Percentiles rank a stretch among this genome's conserved stretches.
Evolutionary conservation across 2,797 vertebrate species (phyloP).

Genomic region (Pygocentrus nattereri): DNA sequence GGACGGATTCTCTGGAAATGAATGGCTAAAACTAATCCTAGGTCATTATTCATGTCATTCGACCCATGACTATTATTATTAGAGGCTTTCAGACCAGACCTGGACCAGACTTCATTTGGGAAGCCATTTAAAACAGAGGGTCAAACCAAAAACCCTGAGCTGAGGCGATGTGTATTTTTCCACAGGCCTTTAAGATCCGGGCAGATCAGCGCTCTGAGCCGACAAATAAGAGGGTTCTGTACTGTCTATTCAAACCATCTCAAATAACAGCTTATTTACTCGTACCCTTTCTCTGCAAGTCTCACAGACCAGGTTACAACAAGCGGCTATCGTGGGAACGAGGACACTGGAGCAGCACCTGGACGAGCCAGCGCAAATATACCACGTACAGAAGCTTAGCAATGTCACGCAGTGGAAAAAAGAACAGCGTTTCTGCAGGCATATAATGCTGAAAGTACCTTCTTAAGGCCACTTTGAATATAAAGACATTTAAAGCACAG

Average conservation of each 20-base stretch:
- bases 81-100: background rate
- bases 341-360: background rate
- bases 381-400: background rate
- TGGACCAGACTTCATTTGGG: background rate
- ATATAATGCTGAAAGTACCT: too few species aligned
- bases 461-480: too few species aligned
- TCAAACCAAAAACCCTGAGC: background rate
- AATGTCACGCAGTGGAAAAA: background rate
- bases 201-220: background rate
- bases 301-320: background rate
- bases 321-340: background rate
- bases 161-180: background rate
- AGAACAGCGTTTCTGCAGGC: too few species aligned
- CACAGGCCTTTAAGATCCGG: conserved; percentile 4
- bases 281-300: background rate
- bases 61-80: background rate
- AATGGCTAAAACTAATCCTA: too few species aligned
- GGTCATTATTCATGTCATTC: too few species aligned
- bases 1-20: too few species aligned
- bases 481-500: too few species aligned
- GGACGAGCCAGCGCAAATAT: background rate
- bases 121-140: background rate
- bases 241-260: background rate
- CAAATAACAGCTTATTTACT: conserved; percentile 31
- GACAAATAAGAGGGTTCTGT: conserved; percentile 21